Conservation (phyloP, 1,140 invertebrate genomes). For the Thaumatotibia leucotreta region DNA sequence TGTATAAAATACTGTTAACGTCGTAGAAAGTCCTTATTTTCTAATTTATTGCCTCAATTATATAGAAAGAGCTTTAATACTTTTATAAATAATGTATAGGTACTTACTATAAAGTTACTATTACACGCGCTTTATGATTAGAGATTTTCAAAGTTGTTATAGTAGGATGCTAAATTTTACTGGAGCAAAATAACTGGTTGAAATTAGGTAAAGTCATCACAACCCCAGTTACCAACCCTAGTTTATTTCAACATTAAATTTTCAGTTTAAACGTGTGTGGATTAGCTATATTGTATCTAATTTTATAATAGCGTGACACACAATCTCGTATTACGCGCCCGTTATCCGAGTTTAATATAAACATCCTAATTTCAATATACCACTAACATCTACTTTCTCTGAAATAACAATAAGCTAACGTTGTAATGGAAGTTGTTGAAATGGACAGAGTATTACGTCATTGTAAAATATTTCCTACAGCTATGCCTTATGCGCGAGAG, state of each 20-base stretch:
- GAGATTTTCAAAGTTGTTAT: slow-evolving; percentile 20
- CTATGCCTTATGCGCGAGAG: slow-evolving; percentile 16
- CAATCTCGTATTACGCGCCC: not conserved
- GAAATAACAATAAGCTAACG: slow-evolving; percentile 6
- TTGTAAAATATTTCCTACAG: slow-evolving; percentile 28
- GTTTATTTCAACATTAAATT: not conserved
- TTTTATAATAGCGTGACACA: not conserved
- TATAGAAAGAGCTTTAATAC: slow-evolving; percentile 33
- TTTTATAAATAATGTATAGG: slow-evolving; percentile 25
- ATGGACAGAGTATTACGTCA: slow-evolving; percentile 29
- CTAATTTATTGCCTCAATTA: slow-evolving; percentile 58
- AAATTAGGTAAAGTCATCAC: slow-evolving; percentile 29
- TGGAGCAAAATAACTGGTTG: slow-evolving; percentile 19
- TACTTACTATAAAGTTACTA: slow-evolving; percentile 28
- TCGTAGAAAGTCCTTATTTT: slow-evolving; percentile 40
- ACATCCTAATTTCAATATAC: slow-evolving; percentile 1
- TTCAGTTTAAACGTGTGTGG: not conserved
- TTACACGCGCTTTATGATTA: slow-evolving; percentile 26
- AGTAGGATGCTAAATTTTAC: not conserved
- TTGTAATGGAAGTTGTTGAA: slow-evolving; percentile 21
- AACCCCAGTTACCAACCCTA: slow-evolving; percentile 24
- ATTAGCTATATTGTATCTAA: not conserved
- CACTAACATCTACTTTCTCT: slow-evolving; percentile 4
- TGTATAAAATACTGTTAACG: slow-evolving; percentile 47
- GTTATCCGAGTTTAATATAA: not conserved